Base-by-base conservation (phyloP, 1,140 invertebrate genomes). In the Cherax destructor region DNA sequence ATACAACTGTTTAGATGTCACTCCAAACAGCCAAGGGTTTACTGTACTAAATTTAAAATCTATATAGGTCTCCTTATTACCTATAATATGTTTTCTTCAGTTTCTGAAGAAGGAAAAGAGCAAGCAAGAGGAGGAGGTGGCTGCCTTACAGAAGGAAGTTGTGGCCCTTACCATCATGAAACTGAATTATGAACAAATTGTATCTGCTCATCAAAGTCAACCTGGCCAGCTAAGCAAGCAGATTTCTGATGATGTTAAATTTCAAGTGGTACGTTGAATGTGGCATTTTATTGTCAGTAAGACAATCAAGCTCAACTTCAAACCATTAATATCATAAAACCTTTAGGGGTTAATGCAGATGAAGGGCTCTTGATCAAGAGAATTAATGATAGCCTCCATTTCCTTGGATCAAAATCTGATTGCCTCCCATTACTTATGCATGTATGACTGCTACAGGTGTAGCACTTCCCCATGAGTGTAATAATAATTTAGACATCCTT, bases 131-230 rank as follows among this genome's bases (percentile, higher is more conserved):
- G 97, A 98, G 49, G 98, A 99, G 94, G 95, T 98, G 77, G 98
- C 98, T 94, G 97, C 97, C 1, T 94, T 99, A n/a, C 95, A 98
- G 24, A 99, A 99, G 95, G 98, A 99, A 95, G 98, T 99, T 0
- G 97, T 98, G 13, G 98, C 98, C 0, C 95, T 99, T 81, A 96
- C 98, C 81, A 99, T 99, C 74, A 98, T 98, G 97, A 97, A 97
- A 94, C 97, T 97, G 0, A 99, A 99, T 94, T 99, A 99, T 94
- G 98, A 99, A 94, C 97, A 98, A 94, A 98, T 99, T 94, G 97
- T 99, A 7, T 98, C 98, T 95, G 98, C 98, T 47, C 98, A 99
- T 94, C 98, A 99, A 94, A 85, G 84, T n/a, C 84, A 91, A 50
- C 97, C 98, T 3, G 97, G 97, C 1, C 97, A 97, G 13, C 96